Conservation (phyloP, 2,797 vertebrate genomes). For the Melanotaenia pygmaea region DNA sequence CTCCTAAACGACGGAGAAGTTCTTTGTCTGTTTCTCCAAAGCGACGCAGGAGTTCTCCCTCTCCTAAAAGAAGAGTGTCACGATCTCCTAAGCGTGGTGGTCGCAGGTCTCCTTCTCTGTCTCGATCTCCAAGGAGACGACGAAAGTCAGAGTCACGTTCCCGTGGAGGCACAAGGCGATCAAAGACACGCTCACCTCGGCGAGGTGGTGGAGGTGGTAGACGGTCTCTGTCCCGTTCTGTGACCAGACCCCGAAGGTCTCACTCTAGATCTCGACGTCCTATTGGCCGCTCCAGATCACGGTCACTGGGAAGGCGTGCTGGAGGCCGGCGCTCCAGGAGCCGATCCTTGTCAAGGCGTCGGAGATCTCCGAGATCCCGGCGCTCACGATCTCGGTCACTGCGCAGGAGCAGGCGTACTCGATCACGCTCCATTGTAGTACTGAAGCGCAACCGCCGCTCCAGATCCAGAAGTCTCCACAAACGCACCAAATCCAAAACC, state of each 20-base stretch:
- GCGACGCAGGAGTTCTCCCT: slow-evolving; percentile 55
- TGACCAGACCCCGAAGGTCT: slow-evolving; percentile 66
- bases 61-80: slow-evolving; percentile 69
- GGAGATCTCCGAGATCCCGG: slow-evolving; percentile 76
- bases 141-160: slow-evolving; percentile 72
- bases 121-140: slow-evolving; percentile 70
- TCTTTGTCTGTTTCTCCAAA: slow-evolving; percentile 72
- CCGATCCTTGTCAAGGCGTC: slow-evolving; percentile 75
- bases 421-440: slow-evolving; percentile 79
- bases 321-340: slow-evolving; percentile 81
- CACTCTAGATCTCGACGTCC: slow-evolving; percentile 77
- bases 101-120: slow-evolving; percentile 67
- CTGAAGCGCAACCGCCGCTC: slow-evolving; percentile 76
- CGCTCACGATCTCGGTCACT: slow-evolving; percentile 78
- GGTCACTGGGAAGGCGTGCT: slow-evolving; percentile 66
- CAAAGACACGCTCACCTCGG: slow-evolving; percentile 78
- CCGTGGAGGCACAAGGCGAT: slow-evolving; percentile 65
- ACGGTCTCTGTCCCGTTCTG: slow-evolving; percentile 72
- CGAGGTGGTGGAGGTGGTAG: slow-evolving; percentile 59
- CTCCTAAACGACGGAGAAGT: slow-evolving; percentile 63
- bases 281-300: slow-evolving; percentile 72
- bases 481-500: slow-evolving; percentile 76
- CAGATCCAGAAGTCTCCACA: slow-evolving; percentile 71
- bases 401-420: slow-evolving; percentile 73
- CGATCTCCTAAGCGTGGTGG: slow-evolving; percentile 71